These are phyloP conservation scores for Herpailurus yagouaroundi DNA, from an alignment of 2,113 vertebrate species.

Conservation along the genomic window DNA sequence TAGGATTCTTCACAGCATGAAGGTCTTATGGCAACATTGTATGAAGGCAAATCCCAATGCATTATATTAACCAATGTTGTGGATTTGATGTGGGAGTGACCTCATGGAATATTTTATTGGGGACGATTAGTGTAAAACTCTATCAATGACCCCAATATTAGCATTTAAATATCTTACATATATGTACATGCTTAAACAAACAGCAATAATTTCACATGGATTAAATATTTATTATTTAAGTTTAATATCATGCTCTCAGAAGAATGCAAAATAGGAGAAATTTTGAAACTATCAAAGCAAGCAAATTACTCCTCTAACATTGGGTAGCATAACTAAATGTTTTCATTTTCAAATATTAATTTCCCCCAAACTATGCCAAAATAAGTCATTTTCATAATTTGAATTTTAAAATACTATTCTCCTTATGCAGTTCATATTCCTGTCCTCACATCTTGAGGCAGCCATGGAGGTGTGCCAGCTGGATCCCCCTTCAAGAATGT, in stretches of 20 bases:
- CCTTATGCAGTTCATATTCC: not conserved
- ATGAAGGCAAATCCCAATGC: not conserved
- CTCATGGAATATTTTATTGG: not conserved
- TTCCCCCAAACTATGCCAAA: not conserved
- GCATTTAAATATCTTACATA: not conserved
- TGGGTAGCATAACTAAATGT: not conserved
- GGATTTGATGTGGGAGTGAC: not conserved
- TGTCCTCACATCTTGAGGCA: not conserved
- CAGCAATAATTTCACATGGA: not conserved
- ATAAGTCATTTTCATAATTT: not conserved
- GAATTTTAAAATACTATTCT: not conserved
- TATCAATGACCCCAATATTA: not conserved
- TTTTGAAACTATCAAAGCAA: not conserved
- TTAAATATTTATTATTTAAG: not conserved
- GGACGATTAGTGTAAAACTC: not conserved
- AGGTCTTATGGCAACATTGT: not conserved
- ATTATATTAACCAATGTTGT: not conserved
- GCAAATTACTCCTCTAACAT: not conserved
- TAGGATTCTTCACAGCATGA: not conserved
- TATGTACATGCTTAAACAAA: not conserved
- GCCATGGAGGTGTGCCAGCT: rapidly evolving
- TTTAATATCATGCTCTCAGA: not conserved
- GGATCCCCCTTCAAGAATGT: not conserved
- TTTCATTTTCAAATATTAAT: not conserved
- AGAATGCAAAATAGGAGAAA: not conserved